Percentiles rank a stretch among this genome's conserved stretches.
Conservation (phyloP, 1,140 invertebrate genomes). For the Diuraphis noxia region DNA sequence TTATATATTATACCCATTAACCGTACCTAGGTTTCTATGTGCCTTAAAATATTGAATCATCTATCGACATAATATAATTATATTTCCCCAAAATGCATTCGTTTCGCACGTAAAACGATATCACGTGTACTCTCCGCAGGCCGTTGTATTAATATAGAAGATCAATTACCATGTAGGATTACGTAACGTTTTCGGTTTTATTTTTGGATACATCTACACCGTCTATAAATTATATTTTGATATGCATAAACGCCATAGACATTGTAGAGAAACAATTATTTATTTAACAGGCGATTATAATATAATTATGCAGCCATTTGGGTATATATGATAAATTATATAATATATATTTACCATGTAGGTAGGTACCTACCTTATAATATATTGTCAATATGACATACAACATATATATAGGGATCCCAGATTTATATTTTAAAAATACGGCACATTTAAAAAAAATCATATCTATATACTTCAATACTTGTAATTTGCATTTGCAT, state of each 20-base stretch:
- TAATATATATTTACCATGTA: too few species aligned
- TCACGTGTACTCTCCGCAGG: neutral
- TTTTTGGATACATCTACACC: neutral
- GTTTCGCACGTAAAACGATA: neutral
- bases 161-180: neutral
- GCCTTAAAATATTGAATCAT: neutral
- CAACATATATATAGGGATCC: too few species aligned
- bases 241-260: neutral
- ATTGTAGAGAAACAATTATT: neutral
- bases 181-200: neutral
- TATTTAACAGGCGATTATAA: neutral
- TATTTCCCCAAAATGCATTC: neutral
- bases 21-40: too few species aligned
- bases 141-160: neutral
- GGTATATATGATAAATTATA: too few species aligned
- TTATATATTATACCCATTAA: neutral
- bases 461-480: too few species aligned
- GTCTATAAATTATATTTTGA: neutral
- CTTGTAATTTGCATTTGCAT: too few species aligned
- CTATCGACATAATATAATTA: neutral
- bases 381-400: too few species aligned
- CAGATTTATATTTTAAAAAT: too few species aligned
- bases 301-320: too few species aligned
- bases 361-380: too few species aligned
- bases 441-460: too few species aligned